Conservation (phyloP, 2,797 vertebrate species). For the Sternarchorhynchus goeldii region DNA sequence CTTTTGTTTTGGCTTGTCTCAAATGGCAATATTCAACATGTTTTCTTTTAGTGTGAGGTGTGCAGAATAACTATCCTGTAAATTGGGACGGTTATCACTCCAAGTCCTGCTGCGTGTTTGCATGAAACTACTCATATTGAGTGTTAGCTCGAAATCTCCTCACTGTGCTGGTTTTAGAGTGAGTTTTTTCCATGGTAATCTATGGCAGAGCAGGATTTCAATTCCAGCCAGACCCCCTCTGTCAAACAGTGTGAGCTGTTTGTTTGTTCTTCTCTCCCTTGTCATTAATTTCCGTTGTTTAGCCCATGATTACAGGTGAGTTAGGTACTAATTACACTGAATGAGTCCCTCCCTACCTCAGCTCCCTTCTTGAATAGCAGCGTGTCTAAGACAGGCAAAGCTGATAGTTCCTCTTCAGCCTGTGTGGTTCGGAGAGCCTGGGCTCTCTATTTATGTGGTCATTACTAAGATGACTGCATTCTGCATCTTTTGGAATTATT, state of each 20-base stretch:
- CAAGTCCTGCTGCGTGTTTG: not conserved
- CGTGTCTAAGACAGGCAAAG: conserved; percentile 15
- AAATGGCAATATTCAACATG: too few relatives aligned
- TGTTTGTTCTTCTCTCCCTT: conserved; percentile 49
- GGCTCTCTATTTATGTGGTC: conserved; percentile 22
- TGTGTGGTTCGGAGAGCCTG: not conserved
- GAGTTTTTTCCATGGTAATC: conserved; percentile 25
- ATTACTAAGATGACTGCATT: conserved; percentile 8
- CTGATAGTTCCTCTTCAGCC: conserved; percentile 11
- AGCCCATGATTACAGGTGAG: conserved; percentile 55
- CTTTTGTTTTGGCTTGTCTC: too few relatives aligned
- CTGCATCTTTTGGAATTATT: not conserved
- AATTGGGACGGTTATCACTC: not conserved
- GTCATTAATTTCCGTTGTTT: conserved; percentile 52
- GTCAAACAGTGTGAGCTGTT: conserved; percentile 34
- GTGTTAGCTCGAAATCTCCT: conserved; percentile 18
- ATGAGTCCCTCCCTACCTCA: conserved; percentile 51
- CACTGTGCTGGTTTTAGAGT: conserved; percentile 15
- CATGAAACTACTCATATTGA: not conserved
- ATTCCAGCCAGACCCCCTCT: conserved; percentile 18
- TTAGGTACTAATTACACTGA: conserved; percentile 54
- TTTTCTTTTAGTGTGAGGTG: too few relatives aligned
- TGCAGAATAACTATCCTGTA: too few relatives aligned
- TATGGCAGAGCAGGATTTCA: conserved; percentile 9
- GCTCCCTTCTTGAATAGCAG: conserved; percentile 40